Evolutionary conservation across 2,113 vertebrate species (phyloP), one percentile per base, ranked within the genome.

Genomic region (Cyanistes caeruleus): DNA sequence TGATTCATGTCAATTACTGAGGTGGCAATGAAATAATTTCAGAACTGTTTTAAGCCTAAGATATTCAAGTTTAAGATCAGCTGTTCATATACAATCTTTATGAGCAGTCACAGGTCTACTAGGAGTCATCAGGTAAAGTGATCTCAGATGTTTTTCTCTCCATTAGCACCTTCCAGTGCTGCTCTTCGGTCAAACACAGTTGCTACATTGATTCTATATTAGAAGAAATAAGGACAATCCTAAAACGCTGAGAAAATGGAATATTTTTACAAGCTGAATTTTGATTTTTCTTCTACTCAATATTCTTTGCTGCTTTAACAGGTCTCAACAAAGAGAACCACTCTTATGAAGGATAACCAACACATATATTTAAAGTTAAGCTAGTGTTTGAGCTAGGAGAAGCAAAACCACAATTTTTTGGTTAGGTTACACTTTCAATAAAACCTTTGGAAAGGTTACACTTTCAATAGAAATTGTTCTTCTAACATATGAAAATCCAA

Each of bases 1-100:
- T 69, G 59, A 92, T 89, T 83, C 83, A 91, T 69, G 77, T 82
- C 60, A 64, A 31, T 62, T 56, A 76, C 70, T 87, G 67, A 21
- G 73, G 35, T 52, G 43, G 64, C 43, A 93, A 65, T 89, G 87
- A 94, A 95, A 84, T 55, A 73, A 89, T 90, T 95, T 93, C 58
- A 91, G 46, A 89, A 82, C 68, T 72, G 31, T 58, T 89, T 90
- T 79, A 82, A 63, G 51, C 12, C 44, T 68, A 72, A 79, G 70
- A 84, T 77, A 79, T 76, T 53, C 46, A n/a, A 79, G 58, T 78
- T 81, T 68, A 58, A 94, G 77, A 79, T 82, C 65, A 95, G 49
- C 20, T 89, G 52, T 75, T 95, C 70, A 43, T n/a, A 53, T 64
- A 17, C 28, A 79, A 37, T 64, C 73, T 87, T 92, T 87, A 90